A percentile compares a stretch with the other conserved stretches of the same genome.
Conservation (phyloP, 1,140 invertebrate genomes). For the Apolygus lucorum region DNA sequence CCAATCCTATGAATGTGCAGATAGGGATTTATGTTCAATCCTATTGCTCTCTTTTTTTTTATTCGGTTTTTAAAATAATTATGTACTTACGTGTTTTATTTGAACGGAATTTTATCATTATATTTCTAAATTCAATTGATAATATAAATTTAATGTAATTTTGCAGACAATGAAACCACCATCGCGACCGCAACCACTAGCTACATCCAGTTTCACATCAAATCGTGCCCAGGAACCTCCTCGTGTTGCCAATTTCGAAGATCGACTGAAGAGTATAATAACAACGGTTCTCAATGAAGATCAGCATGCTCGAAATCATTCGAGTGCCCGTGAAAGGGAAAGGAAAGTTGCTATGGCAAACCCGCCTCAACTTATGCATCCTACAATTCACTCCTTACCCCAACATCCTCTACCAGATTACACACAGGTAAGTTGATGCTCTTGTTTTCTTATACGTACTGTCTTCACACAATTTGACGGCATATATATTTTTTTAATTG, state of each 20-base stretch:
- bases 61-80: neutral
- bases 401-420: constrained; percentile 29
- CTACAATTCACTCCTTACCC: constrained; percentile 5
- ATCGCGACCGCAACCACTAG: neutral
- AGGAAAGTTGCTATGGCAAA: constrained; percentile 11
- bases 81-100: neutral
- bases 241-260: constrained; percentile 78
- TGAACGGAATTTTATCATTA: neutral
- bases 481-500: no score
- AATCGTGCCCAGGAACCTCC: constrained; percentile 60
- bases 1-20: no score
- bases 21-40: no score
- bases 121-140: neutral
- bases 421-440: constrained; percentile 20
- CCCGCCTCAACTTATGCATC: neutral
- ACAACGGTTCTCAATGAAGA: constrained; percentile 83
- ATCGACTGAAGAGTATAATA: constrained; percentile 84
- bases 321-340: constrained; percentile 24
- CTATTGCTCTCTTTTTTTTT: no score
- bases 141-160: no score
- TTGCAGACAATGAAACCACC: constrained; percentile 18
- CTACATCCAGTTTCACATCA: constrained; percentile 10
- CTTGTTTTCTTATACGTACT: neutral
- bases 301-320: constrained; percentile 48
- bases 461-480: no score